A percentile compares a stretch with the other conserved stretches of the same genome.
Evolutionary conservation across 2,888 invertebrate species (phyloP).

Genomic region (Minunthozetes semirufus): DNA sequence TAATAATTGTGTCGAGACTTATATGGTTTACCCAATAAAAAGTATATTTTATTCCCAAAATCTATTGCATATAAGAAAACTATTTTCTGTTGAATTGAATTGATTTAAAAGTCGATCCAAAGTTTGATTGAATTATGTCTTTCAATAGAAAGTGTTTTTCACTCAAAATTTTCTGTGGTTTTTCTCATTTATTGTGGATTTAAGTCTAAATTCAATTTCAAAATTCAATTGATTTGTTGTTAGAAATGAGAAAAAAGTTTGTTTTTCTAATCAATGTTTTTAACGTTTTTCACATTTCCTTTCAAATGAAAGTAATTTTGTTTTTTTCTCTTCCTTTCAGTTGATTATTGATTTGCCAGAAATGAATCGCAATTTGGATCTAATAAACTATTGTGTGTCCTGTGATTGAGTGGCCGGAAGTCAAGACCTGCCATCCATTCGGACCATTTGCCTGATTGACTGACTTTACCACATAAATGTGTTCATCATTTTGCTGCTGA

Average conservation of each 20-base stretch:
- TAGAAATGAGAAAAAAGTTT: no score
- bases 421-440: neutral
- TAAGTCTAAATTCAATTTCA: no score
- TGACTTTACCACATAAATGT: neutral
- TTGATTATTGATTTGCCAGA: neutral
- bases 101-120: neutral
- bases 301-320: neutral
- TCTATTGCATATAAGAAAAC: neutral
- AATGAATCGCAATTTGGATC: neutral
- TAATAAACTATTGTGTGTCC: neutral
- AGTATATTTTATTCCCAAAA: neutral
- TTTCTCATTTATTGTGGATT: no score
- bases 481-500: neutral
- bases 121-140: no score
- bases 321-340: neutral
- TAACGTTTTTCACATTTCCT: neutral
- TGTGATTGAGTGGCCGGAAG: neutral
- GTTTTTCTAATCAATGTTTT: no score
- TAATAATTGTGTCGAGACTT: constrained; percentile 8
- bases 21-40: constrained; percentile 1
- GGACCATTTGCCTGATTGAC: neutral
- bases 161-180: no score
- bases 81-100: neutral
- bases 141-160: no score
- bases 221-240: no score